Percentiles rank a stretch among this genome's conserved stretches.
Conservation (phyloP, 2,888 invertebrate species). For the Scelioninae gen. 1 region DNA sequence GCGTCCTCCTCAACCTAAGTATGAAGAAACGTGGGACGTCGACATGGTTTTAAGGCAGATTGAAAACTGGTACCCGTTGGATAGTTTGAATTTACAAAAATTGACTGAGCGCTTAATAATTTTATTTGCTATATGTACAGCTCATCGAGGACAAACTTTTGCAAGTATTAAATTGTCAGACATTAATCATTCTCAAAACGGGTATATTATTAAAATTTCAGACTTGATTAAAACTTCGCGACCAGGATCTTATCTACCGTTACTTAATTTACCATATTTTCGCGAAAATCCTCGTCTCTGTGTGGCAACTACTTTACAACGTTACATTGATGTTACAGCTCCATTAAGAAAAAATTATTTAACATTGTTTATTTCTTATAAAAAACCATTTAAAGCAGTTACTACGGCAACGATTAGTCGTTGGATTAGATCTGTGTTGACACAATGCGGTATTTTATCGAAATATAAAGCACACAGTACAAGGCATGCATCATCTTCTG, state of each 20-base stretch:
- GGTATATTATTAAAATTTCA: constrained; percentile 25
- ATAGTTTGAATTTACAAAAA: constrained; percentile 6
- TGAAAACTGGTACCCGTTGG: constrained; percentile 22
- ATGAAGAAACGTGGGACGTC: constrained; percentile 54
- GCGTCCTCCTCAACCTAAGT: constrained; percentile 43
- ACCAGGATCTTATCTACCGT: constrained; percentile 17
- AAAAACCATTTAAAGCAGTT: not conserved
- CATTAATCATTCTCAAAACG: not conserved
- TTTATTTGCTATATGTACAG: constrained; percentile 29
- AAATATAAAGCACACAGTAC: constrained; percentile 11
- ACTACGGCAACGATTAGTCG: constrained; percentile 2
- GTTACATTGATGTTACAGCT: not conserved
- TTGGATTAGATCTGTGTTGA: constrained; percentile 1
- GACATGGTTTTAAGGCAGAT: constrained; percentile 40
- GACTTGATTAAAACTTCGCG: constrained; percentile 51
- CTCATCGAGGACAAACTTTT: constrained; percentile 51
- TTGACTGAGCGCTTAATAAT: constrained; percentile 1
- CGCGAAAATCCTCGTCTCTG: not conserved
- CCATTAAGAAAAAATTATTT: not conserved
- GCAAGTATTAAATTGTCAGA: constrained; percentile 37
- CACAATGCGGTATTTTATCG: constrained; percentile 30
- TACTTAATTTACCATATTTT: not conserved
- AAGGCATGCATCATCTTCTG: constrained; percentile 9
- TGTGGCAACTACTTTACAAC: not conserved
- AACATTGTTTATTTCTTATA: constrained; percentile 31